Evolutionary conservation across 2,888 invertebrate species (phyloP), one percentile per base, ranked within the genome.

Genomic region (Drosophila pseudotakahashii): DNA sequence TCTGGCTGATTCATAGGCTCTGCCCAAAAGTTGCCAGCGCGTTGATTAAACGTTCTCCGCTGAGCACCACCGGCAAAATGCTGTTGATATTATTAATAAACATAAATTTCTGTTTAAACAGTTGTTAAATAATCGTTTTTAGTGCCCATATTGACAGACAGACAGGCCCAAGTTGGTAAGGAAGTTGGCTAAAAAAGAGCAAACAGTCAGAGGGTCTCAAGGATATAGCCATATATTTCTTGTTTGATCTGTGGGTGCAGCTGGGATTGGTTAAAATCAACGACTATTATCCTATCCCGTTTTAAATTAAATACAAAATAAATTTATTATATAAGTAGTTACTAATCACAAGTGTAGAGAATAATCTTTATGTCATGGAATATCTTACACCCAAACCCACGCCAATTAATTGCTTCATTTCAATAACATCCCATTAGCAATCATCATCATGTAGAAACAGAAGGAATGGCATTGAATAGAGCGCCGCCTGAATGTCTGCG

Each of bases 81-180:
- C 76, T 89, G 89, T 88, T 90, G 88, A 90, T 89, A 89, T 88
- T 88, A 89, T 89, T 90, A 89, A 88, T 89, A 86, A 85, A 82
- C 78, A 79, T 77, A 81, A 79, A 78, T 89, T 87, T 72, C 81
- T 76, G 84, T 81, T 89, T 89, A 89, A 89, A 83, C 86, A 88
- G 89, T 83, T 89, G 86, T 78, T 81, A 84, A 81, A 75, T 81
- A 81, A 81, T 81, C 79, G 81, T 69, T 78, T 83, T 78, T 54
- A 77, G 60, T 73, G 67, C 69, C 45, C 37, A 9, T 51, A 83
- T 78, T 78, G 80, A 81, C 80, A 78, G 72, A 48, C 59, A 16
- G 62, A 60, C 62, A 14, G 63, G 76, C 48, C 54, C 73, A 60
- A 73, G 60, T 66, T 70, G 75, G 57, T 34, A 45, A 60, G 73